Conservation (phyloP, 2,113 vertebrate species). For the Sinosuthora webbiana region DNA sequence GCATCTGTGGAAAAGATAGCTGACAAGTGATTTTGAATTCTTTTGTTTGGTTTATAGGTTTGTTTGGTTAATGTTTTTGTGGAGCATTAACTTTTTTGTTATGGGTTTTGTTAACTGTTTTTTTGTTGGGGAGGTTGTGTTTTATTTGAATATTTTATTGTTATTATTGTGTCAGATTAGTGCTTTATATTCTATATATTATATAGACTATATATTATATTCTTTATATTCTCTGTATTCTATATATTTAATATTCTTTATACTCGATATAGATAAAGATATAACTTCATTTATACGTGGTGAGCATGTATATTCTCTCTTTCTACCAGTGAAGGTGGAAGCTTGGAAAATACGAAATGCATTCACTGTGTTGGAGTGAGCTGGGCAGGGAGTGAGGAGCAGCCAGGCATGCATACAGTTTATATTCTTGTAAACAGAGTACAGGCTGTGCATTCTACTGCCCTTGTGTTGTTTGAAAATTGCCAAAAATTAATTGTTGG, state of each 20-base stretch:
- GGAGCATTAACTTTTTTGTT: background rate
- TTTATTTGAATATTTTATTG: background rate
- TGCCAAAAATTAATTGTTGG: background rate
- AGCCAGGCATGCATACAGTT: background rate
- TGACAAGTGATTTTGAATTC: background rate
- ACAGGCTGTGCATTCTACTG: background rate
- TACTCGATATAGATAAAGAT: background rate
- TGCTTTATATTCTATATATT: background rate
- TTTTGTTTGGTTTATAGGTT: background rate
- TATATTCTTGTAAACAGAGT: background rate
- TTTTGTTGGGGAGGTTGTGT: accelerated
- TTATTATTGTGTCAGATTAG: background rate
- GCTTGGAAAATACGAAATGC: background rate
- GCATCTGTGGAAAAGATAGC: background rate
- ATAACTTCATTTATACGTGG: background rate
- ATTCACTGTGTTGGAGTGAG: background rate
- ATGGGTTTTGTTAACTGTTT: no score
- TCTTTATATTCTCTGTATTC: background rate
- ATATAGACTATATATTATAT: background rate
- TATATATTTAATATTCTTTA: background rate
- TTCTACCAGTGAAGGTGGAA: background rate
- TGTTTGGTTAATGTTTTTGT: background rate
- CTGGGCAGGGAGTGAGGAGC: background rate
- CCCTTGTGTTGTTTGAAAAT: background rate
- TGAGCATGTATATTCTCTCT: background rate